A percentile compares a stretch with the other conserved stretches of the same genome.
phyloP scores from a whole-genome alignment of 64 coral and sea anemone genomes.

The Dendronephthya gigantea region DNA sequence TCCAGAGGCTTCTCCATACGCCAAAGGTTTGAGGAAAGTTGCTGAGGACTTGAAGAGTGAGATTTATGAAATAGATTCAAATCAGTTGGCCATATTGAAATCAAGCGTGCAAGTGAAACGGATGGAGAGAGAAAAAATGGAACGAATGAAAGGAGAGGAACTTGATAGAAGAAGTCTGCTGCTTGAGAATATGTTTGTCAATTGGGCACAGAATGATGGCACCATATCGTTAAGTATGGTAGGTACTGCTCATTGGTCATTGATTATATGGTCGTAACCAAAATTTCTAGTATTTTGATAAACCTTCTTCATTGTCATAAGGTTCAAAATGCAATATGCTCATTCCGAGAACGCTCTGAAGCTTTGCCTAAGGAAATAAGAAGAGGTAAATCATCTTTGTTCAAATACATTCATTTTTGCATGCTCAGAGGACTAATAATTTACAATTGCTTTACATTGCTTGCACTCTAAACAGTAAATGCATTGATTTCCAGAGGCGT shows the following conservation, averaged over 20 bases:
- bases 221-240: background rate
- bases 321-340: background rate
- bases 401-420: background rate
- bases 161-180: background rate
- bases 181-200: background rate
- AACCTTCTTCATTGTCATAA: background rate
- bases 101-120: background rate
- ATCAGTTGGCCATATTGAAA: background rate
- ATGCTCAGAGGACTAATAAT: background rate
- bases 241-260: background rate
- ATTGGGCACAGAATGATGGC: background rate
- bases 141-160: constrained; percentile 9
- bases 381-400: background rate
- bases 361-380: background rate
- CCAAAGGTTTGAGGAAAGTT: constrained; percentile 79
- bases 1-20: constrained; percentile 79
- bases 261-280: background rate
- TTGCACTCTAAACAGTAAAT: too few species aligned
- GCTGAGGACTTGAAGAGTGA: constrained; percentile 73
- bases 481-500: background rate
- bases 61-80: constrained; percentile 26
- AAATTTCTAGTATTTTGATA: background rate
- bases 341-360: background rate
- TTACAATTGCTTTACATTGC: background rate
- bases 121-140: constrained; percentile 9